These are phyloP conservation scores for Cryptocephalus moraei DNA, from an alignment of 2,888 invertebrate genomes.

Conservation along the genomic window DNA sequence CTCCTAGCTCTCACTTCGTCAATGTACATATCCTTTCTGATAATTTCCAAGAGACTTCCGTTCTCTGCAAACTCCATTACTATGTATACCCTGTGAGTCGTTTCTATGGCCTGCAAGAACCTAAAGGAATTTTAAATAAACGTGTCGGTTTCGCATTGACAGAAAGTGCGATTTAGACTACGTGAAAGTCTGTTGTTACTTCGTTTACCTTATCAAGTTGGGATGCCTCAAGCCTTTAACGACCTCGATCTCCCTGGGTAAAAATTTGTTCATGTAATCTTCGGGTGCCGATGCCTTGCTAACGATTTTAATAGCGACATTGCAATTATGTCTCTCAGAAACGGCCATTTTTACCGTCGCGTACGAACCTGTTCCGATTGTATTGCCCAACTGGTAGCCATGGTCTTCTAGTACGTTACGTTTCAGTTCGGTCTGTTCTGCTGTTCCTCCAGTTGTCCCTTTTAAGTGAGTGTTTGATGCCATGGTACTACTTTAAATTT, in stretches of 20 bases:
- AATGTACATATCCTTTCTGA: constrained; percentile 60
- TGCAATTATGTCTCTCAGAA: constrained; percentile 60
- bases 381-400: constrained; percentile 64
- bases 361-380: constrained; percentile 74
- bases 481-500: no score
- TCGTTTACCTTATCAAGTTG: constrained; percentile 52
- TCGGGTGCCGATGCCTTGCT: constrained; percentile 72
- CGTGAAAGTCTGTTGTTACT: no score
- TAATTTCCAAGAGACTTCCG: constrained; percentile 67
- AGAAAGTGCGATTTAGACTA: no score
- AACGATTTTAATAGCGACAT: constrained; percentile 75
- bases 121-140: background rate
- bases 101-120: constrained; percentile 76
- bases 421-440: constrained; percentile 26
- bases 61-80: constrained; percentile 78
- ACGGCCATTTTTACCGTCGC: constrained; percentile 72
- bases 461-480: no score
- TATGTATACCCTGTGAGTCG: constrained; percentile 74
- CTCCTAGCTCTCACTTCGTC: constrained; percentile 57
- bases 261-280: constrained; percentile 71
- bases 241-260: constrained; percentile 74
- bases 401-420: constrained; percentile 67
- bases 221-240: constrained; percentile 72
- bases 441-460: background rate
- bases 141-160: no score